Evolutionary conservation across 2,113 vertebrate species (phyloP), one percentile per base, ranked within the genome.

Genomic region (Sturnira hondurensis): DNA sequence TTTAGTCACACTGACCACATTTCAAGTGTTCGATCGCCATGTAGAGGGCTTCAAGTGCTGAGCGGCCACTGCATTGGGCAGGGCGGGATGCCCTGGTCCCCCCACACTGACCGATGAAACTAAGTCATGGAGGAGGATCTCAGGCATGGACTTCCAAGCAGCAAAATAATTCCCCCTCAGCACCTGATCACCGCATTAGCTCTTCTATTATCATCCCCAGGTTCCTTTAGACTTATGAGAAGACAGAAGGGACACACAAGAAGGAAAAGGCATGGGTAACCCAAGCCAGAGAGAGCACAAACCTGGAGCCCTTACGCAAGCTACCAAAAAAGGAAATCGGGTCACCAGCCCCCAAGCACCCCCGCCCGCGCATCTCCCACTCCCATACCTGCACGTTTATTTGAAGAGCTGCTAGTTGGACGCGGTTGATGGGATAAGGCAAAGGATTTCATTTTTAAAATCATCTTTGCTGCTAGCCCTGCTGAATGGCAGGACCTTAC

Each of bases 371-470:
- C 33, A 36, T 54, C 65, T 28, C 65, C 41, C 33, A 3, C 13
- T n/a, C 26, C 50, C 4, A 33, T 81, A 70, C n/a, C 47, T 74
- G 17, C 4, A 16, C 19, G 31, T 45, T 83, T 45, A 36, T 54
- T 81, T 52, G 61, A 91, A 82, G 96, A 71, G 43, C 24, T 88
- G 58, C 38, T 86, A 16, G 9, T 52, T 74, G 38, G 76, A 90
- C 92, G 33, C 19, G 45, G 22, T 36, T 80, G 38, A 92, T 96
- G 63, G 5, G 24, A 56, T 94, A 90, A 88, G 36, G 63, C 56
- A 61, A 92, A 89, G 80, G 54, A 86, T 95, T 97, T 94, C 85
- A 82, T 87, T 91, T 95, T 87, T 91, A 33, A 74, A 76, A 94
- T 93, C 84, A 95, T 70, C 33, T 96, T 92, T 95, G 90, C 92